phyloP scores from a whole-genome alignment of 2,797 vertebrate genomes.

The Cottoperca gobio region DNA sequence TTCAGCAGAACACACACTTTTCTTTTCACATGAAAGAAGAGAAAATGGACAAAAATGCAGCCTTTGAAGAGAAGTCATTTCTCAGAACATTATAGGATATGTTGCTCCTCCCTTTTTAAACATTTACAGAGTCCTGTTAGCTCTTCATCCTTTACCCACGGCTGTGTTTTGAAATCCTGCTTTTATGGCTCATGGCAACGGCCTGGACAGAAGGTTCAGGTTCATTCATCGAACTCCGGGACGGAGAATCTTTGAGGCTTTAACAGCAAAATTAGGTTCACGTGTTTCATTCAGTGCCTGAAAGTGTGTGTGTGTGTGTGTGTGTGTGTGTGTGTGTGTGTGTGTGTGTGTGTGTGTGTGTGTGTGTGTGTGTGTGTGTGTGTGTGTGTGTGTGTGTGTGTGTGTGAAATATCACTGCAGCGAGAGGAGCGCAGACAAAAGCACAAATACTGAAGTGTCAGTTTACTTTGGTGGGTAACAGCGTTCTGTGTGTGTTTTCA shows the following conservation, averaged over 20 bases:
- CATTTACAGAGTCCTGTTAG: not conserved
- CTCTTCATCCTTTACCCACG: too few species aligned
- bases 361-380: too few species aligned
- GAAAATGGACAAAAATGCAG: not conserved
- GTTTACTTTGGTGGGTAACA: not conserved
- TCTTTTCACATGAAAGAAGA: slow-evolving; percentile 12
- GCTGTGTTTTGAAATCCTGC: not conserved
- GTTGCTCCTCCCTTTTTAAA: not conserved
- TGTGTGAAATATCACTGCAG: not conserved
- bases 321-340: slow-evolving; percentile 12
- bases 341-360: slow-evolving; percentile 26
- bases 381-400: slow-evolving; percentile 26
- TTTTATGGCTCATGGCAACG: not conserved
- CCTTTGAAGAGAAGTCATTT: not conserved
- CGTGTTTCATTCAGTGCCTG: too few species aligned
- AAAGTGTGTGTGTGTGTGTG: too few species aligned
- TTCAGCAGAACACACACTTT: slow-evolving; percentile 17
- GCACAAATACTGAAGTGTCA: not conserved
- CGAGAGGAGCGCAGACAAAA: not conserved
- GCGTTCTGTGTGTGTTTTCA: not conserved
- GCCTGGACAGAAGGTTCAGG: not conserved
- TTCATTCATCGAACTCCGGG: not conserved
- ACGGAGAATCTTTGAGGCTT: too few species aligned
- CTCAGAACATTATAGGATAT: not conserved
- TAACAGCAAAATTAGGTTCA: too few species aligned